phyloP scores from a whole-genome alignment of 1,140 invertebrate genomes.

The Callitettix versicolor region DNA sequence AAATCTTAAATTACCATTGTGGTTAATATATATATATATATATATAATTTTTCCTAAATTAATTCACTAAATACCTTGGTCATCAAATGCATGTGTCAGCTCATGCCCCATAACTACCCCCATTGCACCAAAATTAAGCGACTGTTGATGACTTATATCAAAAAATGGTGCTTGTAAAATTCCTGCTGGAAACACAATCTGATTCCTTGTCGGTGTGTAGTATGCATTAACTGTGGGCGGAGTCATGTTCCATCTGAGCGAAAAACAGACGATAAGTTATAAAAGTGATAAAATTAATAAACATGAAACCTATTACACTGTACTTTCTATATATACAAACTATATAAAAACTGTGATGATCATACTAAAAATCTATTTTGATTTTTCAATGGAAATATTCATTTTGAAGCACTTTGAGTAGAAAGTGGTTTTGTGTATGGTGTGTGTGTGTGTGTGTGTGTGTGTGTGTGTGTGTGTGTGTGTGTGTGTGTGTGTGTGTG shows the following conservation, averaged over 20 bases:
- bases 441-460: too few species aligned
- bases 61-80: conserved; percentile 55
- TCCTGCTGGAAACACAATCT: conserved; percentile 93
- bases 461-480: too few species aligned
- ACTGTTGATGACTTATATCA: conserved; percentile 75
- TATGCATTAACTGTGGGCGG: conserved; percentile 96
- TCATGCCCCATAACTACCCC: conserved; percentile 95
- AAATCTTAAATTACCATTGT: too few species aligned
- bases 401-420: too few species aligned
- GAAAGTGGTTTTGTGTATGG: too few species aligned
- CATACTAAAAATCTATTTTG: background rate
- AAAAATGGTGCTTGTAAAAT: conserved; percentile 93
- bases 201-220: conserved; percentile 95
- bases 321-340: too few species aligned
- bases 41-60: background rate
- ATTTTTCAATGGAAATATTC: background rate
- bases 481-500: too few species aligned
- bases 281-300: background rate
- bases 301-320: background rate
- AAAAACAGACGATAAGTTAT: too few species aligned
- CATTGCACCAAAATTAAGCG: conserved; percentile 92
- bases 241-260: conserved; percentile 76
- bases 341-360: background rate
- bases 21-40: too few species aligned
- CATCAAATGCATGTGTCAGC: conserved; percentile 90